Conservation (phyloP, 2,113 vertebrate genomes). For the Pollachius pollachius region DNA sequence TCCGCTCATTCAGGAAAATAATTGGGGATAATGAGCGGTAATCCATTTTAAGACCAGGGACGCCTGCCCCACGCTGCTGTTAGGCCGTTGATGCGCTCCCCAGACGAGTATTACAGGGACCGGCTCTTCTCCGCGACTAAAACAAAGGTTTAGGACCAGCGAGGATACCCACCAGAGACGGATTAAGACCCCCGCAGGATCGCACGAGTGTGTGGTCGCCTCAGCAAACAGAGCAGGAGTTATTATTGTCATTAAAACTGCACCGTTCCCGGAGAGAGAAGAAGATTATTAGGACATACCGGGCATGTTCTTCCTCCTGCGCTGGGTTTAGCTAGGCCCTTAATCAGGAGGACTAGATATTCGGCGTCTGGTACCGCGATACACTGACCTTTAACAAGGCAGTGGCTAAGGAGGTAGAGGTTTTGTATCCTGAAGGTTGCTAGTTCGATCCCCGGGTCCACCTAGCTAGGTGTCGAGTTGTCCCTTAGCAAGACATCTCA, state of each 20-base stretch:
- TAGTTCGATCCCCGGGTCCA: too few species aligned
- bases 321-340: too few species aligned
- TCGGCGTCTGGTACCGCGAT: too few species aligned
- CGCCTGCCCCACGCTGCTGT: slow-evolving; percentile 10
- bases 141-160: slow-evolving; percentile 11
- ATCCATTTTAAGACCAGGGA: slow-evolving; percentile 61
- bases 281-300: too few species aligned
- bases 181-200: slow-evolving; percentile 9
- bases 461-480: too few species aligned
- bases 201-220: slow-evolving; percentile 9
- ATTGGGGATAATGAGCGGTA: slow-evolving; percentile 66
- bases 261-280: too few species aligned
- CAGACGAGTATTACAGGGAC: slow-evolving; percentile 33
- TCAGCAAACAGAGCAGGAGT: neutral
- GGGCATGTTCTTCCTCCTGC: too few species aligned
- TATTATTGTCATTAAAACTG: too few species aligned
- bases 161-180: neutral
- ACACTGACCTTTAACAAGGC: neutral
- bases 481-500: too few species aligned
- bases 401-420: too few species aligned
- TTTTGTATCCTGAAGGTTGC: too few species aligned
- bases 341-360: too few species aligned
- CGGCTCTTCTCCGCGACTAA: slow-evolving; percentile 12
- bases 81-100: slow-evolving; percentile 4
- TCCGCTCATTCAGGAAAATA: slow-evolving; percentile 43